Conservation (phyloP, 1,140 invertebrate genomes). For the Triops longicaudatus region DNA sequence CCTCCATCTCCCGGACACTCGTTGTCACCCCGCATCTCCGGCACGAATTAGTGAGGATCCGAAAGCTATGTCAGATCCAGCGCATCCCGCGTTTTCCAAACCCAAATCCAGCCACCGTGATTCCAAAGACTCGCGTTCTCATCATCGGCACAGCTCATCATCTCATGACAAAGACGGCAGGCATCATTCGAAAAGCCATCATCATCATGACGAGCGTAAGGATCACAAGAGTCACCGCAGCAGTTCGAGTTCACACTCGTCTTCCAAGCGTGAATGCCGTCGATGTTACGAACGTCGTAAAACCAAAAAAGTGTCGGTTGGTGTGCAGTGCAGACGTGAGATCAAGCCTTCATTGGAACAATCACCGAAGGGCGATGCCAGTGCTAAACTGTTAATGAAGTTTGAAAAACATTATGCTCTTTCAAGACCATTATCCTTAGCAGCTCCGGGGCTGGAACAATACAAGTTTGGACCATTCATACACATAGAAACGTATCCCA, state of each 20-base stretch:
- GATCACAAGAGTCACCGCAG: neutral
- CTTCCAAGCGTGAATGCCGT: constrained; percentile 31
- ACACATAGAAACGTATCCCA: constrained; percentile 83
- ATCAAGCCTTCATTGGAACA: constrained; percentile 29
- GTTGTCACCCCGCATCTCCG: neutral
- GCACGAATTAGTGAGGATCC: no score
- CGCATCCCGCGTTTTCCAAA: neutral
- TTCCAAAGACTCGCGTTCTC: neutral
- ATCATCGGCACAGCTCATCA: neutral
- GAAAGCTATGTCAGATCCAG: neutral
- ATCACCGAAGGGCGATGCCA: constrained; percentile 36
- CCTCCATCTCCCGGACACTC: neutral
- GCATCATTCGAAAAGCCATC: neutral
- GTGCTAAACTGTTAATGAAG: constrained; percentile 35
- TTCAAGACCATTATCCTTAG: constrained; percentile 37
- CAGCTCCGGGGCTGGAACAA: constrained; percentile 32
- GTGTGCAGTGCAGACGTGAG: constrained; percentile 48
- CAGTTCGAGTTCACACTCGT: neutral
- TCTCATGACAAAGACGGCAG: neutral
- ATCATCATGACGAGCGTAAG: neutral
- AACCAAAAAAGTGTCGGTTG: constrained; percentile 50
- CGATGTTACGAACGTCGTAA: constrained; percentile 35
- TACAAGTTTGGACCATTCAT: constrained; percentile 66
- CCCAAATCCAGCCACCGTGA: constrained; percentile 9
- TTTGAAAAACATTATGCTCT: constrained; percentile 39